Conservation (phyloP, 2,797 vertebrate species). For the Urosaurus nigricauda region DNA sequence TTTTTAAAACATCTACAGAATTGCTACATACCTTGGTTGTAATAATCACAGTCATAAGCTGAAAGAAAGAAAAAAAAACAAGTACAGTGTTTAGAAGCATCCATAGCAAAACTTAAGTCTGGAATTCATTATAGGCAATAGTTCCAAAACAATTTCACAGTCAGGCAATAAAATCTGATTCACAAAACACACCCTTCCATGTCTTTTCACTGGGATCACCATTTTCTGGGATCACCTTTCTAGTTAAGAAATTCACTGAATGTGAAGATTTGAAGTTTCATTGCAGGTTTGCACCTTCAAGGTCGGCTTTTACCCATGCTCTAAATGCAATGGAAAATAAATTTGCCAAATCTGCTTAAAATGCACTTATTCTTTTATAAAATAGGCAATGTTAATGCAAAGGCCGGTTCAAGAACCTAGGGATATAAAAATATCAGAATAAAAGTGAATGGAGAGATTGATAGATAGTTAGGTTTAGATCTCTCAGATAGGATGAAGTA, state of each 20-base stretch:
- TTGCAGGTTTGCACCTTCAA: neutral
- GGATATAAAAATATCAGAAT: neutral
- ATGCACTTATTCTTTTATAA: neutral
- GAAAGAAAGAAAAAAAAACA: slow-evolving; percentile 73
- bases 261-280: slow-evolving; percentile 5
- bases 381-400: neutral
- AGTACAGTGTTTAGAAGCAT: slow-evolving; percentile 32
- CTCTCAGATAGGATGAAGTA: neutral
- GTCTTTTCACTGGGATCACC: slow-evolving; percentile 27
- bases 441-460: neutral
- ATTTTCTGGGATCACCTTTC: slow-evolving; percentile 2
- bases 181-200: slow-evolving; percentile 11
- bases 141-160: slow-evolving; percentile 10
- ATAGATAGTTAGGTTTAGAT: no score
- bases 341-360: neutral
- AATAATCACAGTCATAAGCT: slow-evolving; percentile 98
- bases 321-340: slow-evolving; percentile 28
- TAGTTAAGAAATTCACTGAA: no score
- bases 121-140: slow-evolving; percentile 14
- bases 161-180: slow-evolving; percentile 18
- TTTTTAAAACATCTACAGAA: slow-evolving; percentile 36
- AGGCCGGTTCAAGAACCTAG: neutral
- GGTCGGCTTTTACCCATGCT: neutral
- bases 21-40: slow-evolving; percentile 92
- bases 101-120: neutral